Base-by-base conservation (phyloP, 2,888 invertebrate species). In the Acheta domesticus region DNA sequence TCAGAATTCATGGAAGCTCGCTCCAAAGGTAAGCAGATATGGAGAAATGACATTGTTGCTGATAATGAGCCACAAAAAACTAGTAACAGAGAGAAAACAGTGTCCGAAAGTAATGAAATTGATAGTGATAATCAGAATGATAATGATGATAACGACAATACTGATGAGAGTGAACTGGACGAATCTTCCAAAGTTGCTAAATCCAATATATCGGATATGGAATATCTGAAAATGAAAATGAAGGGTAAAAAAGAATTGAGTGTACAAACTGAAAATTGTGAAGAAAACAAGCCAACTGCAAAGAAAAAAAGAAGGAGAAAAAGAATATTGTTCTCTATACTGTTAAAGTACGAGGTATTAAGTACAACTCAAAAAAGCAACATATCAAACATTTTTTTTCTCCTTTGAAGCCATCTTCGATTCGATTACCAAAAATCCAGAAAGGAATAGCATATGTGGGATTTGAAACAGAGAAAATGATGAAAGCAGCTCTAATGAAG, bases 381-480 rank as follows among this genome's bases (percentile, higher is more conserved):
- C 93, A 95, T 82, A 89, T 98, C 4, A 93, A 94, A 85, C 92
- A 93, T 82, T 97, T 97, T 85, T 95, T 97, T 83, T 91, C 92
- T 83, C 96, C 96, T 0, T 84, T 95, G 11, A 93, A 93, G 82
- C 91, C 94, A 2, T 93, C 91, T 85, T 93, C 95, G 5, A 92
- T 98, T 80, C 89, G 96, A 81, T 87, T 96, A 75, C 96, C 96
- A 0, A 90, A 87, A 81, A 91, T 92, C 83, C 89, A 93, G 2
- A 92, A 93, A 85, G 96, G 96, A 11, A 93, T 97, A 84, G 97
- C 96, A 74, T 97, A 93, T 88, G 93, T 95, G n/a, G 96, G 96
- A 2, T 97, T 98, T 84, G 92, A 93, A 86, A 93, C 92, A 5
- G 94, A 96, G 84, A 92, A 91, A 82, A 93, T 94, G 82, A 89